These are phyloP conservation scores for Formica exsecta DNA, from an alignment of 1,140 invertebrate genomes.

Conservation along the genomic window DNA sequence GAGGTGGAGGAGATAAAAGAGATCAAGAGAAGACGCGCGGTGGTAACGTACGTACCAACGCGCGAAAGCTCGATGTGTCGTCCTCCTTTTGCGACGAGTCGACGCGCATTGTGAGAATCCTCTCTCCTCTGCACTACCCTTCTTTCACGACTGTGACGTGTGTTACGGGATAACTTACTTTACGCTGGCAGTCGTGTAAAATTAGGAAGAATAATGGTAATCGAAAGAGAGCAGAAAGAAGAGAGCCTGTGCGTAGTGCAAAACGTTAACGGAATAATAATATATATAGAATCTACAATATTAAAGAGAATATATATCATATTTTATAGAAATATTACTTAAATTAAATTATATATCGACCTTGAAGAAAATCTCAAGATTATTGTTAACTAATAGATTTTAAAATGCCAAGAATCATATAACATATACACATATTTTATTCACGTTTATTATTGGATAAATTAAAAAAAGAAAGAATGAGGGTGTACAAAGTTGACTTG, in stretches of 20 bases:
- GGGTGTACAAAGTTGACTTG: too few species aligned
- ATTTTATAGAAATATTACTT: too few species aligned
- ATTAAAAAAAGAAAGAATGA: background rate
- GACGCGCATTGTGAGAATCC: conserved; percentile 72
- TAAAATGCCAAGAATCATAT: too few species aligned
- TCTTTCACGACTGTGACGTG: conserved; percentile 18
- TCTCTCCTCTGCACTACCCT: conserved; percentile 26
- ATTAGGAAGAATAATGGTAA: conserved; percentile 80
- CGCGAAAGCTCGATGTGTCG: conserved; percentile 72
- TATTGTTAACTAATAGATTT: too few species aligned
- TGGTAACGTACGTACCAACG: conserved; percentile 77
- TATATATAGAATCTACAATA: too few species aligned
- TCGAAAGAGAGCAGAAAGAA: background rate
- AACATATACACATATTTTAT: background rate
- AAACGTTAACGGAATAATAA: too few species aligned
- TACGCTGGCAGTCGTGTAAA: conserved; percentile 78
- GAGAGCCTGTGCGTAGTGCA: background rate
- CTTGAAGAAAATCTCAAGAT: too few species aligned
- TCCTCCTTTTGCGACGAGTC: conserved; percentile 71
- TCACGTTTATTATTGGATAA: background rate
- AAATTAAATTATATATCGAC: too few species aligned
- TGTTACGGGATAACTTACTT: conserved; percentile 81
- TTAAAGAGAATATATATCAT: too few species aligned
- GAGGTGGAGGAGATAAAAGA: conserved; percentile 55
- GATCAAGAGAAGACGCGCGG: conserved; percentile 68